Conservation (phyloP, 2,797 vertebrate genomes). For the Coregonus sp. region DNA sequence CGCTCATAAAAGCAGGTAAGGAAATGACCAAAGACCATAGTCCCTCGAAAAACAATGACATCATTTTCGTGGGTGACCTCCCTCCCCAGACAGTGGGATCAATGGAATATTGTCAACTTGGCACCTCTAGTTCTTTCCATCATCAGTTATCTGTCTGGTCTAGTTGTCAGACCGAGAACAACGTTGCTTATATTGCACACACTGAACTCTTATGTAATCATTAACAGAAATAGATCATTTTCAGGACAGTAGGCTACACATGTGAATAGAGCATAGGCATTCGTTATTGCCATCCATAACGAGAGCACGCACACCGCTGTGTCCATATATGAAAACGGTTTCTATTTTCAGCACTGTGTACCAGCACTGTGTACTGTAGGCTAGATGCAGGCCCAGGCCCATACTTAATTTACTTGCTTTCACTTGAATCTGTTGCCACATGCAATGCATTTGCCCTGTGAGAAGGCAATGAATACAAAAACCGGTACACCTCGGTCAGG, state of each 20-base stretch:
- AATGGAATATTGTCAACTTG: neutral
- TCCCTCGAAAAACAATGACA: slow-evolving; percentile 13
- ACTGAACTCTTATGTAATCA: slow-evolving; percentile 1
- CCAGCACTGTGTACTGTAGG: no score
- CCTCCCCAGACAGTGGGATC: no score
- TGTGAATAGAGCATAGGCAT: neutral
- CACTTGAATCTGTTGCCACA: neutral
- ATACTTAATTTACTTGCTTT: neutral
- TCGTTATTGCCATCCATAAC: neutral
- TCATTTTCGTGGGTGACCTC: neutral
- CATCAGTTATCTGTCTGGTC: no score
- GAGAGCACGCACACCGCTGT: neutral
- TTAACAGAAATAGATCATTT: neutral
- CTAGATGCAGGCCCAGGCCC: neutral
- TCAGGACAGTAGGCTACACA: neutral
- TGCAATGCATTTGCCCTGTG: neutral
- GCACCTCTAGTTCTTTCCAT: neutral
- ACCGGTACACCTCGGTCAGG: no score
- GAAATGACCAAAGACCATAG: slow-evolving; percentile 40
- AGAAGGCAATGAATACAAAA: no score
- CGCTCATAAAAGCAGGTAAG: slow-evolving; percentile 36
- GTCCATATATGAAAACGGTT: neutral
- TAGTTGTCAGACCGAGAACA: neutral
- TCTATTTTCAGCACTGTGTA: neutral
- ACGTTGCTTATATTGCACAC: neutral